These are phyloP conservation scores for Drosophila biarmipes DNA, from an alignment of 1,140 invertebrate species.

Conservation along the genomic window DNA sequence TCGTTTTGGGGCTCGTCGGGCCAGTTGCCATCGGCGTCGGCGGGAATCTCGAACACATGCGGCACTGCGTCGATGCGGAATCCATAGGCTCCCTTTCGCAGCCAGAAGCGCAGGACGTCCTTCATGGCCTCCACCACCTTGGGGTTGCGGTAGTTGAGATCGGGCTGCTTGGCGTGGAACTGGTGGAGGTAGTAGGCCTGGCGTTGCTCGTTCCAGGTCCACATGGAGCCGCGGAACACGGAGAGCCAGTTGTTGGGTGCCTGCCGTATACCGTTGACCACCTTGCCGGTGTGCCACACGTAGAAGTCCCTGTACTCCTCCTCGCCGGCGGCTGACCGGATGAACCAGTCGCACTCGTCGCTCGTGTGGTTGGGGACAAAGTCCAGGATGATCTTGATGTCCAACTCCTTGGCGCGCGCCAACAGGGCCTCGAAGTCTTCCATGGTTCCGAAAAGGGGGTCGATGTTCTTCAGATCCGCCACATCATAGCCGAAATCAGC, in stretches of 20 bases:
- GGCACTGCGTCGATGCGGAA: constrained; percentile 90
- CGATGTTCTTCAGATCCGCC: constrained; percentile 87
- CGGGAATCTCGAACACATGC: constrained; percentile 86
- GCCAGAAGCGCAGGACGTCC: constrained; percentile 90
- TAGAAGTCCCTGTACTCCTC: constrained; percentile 89
- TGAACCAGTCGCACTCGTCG: constrained; percentile 90
- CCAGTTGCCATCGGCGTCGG: constrained; percentile 85
- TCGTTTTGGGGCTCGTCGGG: constrained; percentile 86
- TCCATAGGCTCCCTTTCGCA: constrained; percentile 90
- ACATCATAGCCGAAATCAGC: constrained; percentile 89
- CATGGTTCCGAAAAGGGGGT: constrained; percentile 89
- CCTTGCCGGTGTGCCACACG: constrained; percentile 87
- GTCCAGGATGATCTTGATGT: constrained; percentile 92
- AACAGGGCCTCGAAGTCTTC: constrained; percentile 89
- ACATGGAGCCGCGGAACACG: constrained; percentile 89
- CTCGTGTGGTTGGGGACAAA: constrained; percentile 94
- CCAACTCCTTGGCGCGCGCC: constrained; percentile 85
- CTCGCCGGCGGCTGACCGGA: constrained; percentile 86
- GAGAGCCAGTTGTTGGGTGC: constrained; percentile 90
- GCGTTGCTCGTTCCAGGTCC: constrained; percentile 89
- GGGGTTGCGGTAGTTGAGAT: constrained; percentile 90
- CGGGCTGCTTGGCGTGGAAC: constrained; percentile 89
- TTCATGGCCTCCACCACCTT: constrained; percentile 87
- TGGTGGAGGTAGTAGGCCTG: constrained; percentile 91
- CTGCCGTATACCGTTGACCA: constrained; percentile 83